These are phyloP conservation scores for Edolisoma coerulescens DNA, from an alignment of 2,113 vertebrate species.

Conservation along the genomic window DNA sequence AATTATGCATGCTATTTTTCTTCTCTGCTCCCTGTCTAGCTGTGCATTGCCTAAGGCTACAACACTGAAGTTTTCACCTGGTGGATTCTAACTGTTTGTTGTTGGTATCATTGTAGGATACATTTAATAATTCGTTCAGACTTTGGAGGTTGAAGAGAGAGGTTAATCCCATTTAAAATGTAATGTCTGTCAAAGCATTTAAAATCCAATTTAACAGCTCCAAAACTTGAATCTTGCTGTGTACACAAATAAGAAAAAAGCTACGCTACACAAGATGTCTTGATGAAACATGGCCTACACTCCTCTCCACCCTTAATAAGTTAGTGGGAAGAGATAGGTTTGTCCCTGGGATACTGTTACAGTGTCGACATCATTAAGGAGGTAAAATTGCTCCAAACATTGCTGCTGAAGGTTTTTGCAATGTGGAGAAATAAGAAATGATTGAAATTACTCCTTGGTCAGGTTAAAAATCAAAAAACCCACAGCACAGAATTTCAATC, in stretches of 20 bases:
- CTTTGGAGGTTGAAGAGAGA: slow-evolving; percentile 36
- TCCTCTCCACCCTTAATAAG: slow-evolving; percentile 13
- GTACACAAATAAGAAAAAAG: slow-evolving; percentile 26
- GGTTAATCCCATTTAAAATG: slow-evolving; percentile 63
- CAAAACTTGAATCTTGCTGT: slow-evolving; percentile 25
- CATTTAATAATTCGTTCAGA: slow-evolving; percentile 31
- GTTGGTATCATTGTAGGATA: background rate
- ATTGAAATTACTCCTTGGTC: slow-evolving; percentile 33
- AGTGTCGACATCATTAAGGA: slow-evolving; percentile 22
- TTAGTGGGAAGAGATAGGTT: slow-evolving; percentile 40
- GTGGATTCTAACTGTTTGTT: slow-evolving; percentile 15
- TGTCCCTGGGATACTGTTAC: slow-evolving; percentile 23
- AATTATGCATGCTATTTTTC: slow-evolving; percentile 2
- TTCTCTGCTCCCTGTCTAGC: background rate
- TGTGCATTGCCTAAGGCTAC: background rate
- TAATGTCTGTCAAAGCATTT: slow-evolving; percentile 57
- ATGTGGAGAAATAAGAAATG: slow-evolving; percentile 19
- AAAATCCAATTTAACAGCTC: slow-evolving; percentile 55
- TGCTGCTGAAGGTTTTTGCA: slow-evolving; percentile 31
- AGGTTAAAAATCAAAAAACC: background rate
- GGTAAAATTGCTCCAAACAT: slow-evolving; percentile 47
- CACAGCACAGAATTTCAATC: background rate
- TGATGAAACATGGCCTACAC: slow-evolving; percentile 56
- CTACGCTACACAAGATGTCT: slow-evolving; percentile 11
- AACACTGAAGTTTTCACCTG: background rate